These are phyloP conservation scores for Spilarctia lutea DNA, from an alignment of 2,888 invertebrate species.

Conservation along the genomic window DNA sequence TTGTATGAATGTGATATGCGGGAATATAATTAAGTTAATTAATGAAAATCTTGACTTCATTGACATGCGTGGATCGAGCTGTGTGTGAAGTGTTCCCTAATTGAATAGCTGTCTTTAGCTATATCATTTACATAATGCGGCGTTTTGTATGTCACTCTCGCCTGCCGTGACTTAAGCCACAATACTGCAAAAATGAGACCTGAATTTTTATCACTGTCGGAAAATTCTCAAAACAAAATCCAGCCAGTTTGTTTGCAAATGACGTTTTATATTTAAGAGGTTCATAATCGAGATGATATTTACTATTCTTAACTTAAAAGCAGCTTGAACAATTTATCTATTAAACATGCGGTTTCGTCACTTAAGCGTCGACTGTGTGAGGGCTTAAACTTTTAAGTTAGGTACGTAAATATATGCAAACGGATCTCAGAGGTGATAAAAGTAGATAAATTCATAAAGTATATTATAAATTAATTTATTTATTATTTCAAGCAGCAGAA, in stretches of 20 bases:
- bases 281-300: neutral
- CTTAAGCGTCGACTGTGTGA: neutral
- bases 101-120: conserved; percentile 67
- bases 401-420: neutral
- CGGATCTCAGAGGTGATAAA: neutral
- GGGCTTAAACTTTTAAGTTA: neutral
- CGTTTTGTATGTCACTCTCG: conserved; percentile 36
- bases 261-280: conserved; percentile 27
- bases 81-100: conserved; percentile 61
- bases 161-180: conserved; percentile 42
- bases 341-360: neutral
- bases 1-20: conserved; percentile 49
- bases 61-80: conserved; percentile 45
- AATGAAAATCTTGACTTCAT: conserved; percentile 58
- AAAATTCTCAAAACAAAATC: conserved; percentile 25
- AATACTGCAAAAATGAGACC: conserved; percentile 35
- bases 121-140: conserved; percentile 60
- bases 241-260: neutral
- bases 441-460: neutral
- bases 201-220: conserved; percentile 30
- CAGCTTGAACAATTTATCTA: neutral
- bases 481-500: too few relatives aligned
- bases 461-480: neutral
- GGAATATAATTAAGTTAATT: conserved; percentile 58
- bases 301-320: neutral